Evolutionary conservation across 2,113 vertebrate species (phyloP).

Genomic region (Ictalurus furcatus): DNA sequence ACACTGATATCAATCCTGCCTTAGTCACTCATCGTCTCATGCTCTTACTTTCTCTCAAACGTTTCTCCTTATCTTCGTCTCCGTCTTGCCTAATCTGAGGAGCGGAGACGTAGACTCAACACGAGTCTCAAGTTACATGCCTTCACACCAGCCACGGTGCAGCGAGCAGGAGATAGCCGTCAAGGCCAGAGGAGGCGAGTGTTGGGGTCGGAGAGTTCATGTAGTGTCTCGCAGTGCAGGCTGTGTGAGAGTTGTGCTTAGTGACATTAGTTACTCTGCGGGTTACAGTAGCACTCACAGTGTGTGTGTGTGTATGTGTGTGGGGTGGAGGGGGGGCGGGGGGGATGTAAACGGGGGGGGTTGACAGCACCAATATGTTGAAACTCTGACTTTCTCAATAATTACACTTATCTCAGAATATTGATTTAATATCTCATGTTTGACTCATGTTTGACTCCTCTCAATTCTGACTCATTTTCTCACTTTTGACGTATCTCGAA

Average conservation of each 20-base stretch:
- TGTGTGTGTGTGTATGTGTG: not conserved
- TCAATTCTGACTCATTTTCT: no score
- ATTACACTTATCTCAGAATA: not conserved
- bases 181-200: conserved; percentile 27
- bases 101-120: conserved; percentile 64
- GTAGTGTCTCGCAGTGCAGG: not conserved
- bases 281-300: not conserved
- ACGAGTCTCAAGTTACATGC: conserved; percentile 58
- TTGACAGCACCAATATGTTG: no score
- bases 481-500: no score
- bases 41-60: conserved; percentile 52
- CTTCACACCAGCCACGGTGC: conserved; percentile 62
- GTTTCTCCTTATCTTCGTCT: conserved; percentile 23
- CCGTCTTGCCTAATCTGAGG: conserved; percentile 41
- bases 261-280: not conserved
- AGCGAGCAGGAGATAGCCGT: conserved; percentile 58
- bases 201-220: conserved; percentile 14
- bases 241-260: not conserved
- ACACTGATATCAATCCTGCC: conserved; percentile 18
- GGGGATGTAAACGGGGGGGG: no score
- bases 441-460: no score
- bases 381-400: not conserved
- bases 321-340: not conserved
- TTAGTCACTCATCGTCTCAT: conserved; percentile 48
- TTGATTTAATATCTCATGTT: not conserved